Evolutionary conservation across 2,888 invertebrate genomes (phyloP), one percentile per base, ranked within the genome.

Genomic region (Uloborus plumipes): DNA sequence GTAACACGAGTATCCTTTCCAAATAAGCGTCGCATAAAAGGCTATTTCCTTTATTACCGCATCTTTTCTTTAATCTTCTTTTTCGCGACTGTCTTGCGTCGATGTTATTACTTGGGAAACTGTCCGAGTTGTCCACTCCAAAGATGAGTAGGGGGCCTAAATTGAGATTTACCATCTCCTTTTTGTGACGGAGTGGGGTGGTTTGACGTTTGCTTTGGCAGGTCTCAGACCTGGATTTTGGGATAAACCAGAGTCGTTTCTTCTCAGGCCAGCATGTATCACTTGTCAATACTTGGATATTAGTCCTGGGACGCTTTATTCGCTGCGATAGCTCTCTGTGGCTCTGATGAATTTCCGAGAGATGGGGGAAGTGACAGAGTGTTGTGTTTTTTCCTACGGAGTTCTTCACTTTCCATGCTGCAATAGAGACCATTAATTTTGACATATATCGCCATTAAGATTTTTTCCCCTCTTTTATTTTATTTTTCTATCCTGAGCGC

Each of bases 91-190:
- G 72, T 73, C 72, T 73, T 61, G 31, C 64, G 31, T 58, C 16
- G 53, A 66, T 61, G 72, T 78, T 72, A 67, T 79, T 79, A 79
- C 72, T 79, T 72, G 26, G 18, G 55, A 66, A 73, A 72, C 66
- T 66, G 73, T 80, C 73, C 67, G 47, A 62, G 62, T 16, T 79
- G 79, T 79, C 80, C 80, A 66, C 61, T 53, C 31, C 26, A 49
- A 31, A 69, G 31, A 77, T 64, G 79, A 71, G 50, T 47, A 55
- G 47, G 49, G 61, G 39, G 72, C 67, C 50, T 53, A 79, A 80
- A 80, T 80, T 80, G 80, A 74, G 74, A 80, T 80, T 74, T 80
- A 80, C 80, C 80, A 80, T 66, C 72, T n/a, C 69, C 22, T 22
- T 51, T 39, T 70, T 51, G 53, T 22, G 51, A 15, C 55, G 20